Evolutionary conservation across 1,140 invertebrate species (phyloP), one percentile per base, ranked within the genome.

Genomic region (Aethina tumida): DNA sequence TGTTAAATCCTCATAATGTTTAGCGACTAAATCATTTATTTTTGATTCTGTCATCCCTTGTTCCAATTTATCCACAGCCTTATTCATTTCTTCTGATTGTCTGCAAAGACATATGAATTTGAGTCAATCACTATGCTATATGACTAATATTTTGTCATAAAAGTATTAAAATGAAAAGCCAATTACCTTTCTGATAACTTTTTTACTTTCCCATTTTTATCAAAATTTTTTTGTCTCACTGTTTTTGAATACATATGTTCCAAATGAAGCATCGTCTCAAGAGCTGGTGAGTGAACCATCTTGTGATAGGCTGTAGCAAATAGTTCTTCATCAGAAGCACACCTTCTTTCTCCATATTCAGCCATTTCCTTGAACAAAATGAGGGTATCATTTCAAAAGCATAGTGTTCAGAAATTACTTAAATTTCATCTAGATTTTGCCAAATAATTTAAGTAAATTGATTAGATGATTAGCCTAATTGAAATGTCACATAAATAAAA

Each of bases 251-350:
- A 85, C 26, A 74, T 71, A 53, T 87, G 78, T 63, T 90, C 86
- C 21, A 83, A 69, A 55, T 83, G 77, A 1, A 90, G 65, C 52
- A 91, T 79, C 0, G 81, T 81, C 58, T 84, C 79, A 13, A 90
- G 56, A 4, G 83, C 81, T 9, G 84, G 81, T 1, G 84, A 87
- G 62, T 90, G 85, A 4, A 90, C 84, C 21, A 91, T 58, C 48
- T 74, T 73, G 31, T 59, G 84, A 62, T 89, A 91, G 35, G 84
- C 83, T 35, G 81, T 77, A 9, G 84, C 79, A 69, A 86, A 84
- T 24, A 89, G 64, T 55, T 83, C 78, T 55, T 84, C 79, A 63
- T 85, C 79, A 3, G 76, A 78, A 9, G 81, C 74, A 29, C 79
- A 78, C 34, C 78, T 69, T 24, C 74, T 73, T 52, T 80, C 75